These are phyloP conservation scores for Tragelaphus strepsiceros DNA, from an alignment of 2,113 vertebrate genomes.

Conservation along the genomic window DNA sequence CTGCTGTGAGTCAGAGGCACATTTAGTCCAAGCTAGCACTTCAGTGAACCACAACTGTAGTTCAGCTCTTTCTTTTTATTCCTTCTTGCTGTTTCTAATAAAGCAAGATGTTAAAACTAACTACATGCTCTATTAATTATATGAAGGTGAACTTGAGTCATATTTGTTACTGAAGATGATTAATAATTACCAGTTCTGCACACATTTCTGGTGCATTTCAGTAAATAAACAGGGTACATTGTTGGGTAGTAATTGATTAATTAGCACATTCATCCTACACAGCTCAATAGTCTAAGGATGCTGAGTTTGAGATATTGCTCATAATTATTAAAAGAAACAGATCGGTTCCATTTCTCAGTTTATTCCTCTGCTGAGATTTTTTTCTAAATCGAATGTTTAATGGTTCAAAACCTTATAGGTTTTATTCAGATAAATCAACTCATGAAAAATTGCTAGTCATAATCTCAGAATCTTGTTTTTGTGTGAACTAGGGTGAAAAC, in stretches of 20 bases:
- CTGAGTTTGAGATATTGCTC: constrained; percentile 76
- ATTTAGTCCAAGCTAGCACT: not conserved
- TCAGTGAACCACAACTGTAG: not conserved
- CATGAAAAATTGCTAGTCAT: constrained; percentile 6
- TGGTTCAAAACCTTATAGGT: constrained; percentile 64
- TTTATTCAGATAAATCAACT: constrained; percentile 69
- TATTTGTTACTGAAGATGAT: constrained; percentile 77
- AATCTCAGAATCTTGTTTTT: constrained; percentile 40
- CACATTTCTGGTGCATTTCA: constrained; percentile 57
- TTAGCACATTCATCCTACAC: constrained; percentile 72
- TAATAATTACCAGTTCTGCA: constrained; percentile 77
- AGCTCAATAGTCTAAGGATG: constrained; percentile 73
- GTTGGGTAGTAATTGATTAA: constrained; percentile 79
- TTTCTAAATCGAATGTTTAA: constrained; percentile 46
- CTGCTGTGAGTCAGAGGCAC: not conserved
- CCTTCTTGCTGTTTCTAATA: constrained; percentile 41
- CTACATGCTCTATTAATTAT: constrained; percentile 76
- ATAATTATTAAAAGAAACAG: constrained; percentile 73
- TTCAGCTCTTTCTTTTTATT: not conserved
- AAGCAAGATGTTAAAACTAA: constrained; percentile 68
- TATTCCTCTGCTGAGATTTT: constrained; percentile 46
- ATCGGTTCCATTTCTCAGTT: constrained; percentile 62
- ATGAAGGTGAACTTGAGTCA: constrained; percentile 74
- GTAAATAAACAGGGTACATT: constrained; percentile 72
- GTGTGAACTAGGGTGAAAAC: not conserved